Evolutionary conservation across 2,888 invertebrate genomes (phyloP), one percentile per base, ranked within the genome.

Genomic region (Cephalotes varians): DNA sequence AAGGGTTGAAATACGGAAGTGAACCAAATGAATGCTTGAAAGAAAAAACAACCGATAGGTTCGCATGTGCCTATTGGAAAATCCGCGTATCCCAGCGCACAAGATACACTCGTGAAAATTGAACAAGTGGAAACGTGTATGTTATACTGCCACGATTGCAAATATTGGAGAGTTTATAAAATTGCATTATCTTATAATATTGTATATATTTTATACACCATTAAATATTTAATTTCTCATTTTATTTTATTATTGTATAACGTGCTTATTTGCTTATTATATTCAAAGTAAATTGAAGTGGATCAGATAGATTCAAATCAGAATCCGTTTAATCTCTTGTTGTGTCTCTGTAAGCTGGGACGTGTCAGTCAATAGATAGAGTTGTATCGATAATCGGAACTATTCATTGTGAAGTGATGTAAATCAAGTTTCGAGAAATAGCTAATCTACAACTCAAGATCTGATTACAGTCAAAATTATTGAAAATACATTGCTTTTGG

Each of bases 11-110:
- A 49, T 60, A n/a, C 37, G 60, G 15, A 49, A 74, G 73, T 80
- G 51, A 74, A 74, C 74, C 74, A 74, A 74, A 73, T 62, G 80
- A 74, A 60, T 51, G 49, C 28, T 74, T 80, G 49, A 60, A 84
- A 71, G 49, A 79, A 64, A n/a, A 25, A 62, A 64, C 67, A 44
- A 60, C 58, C 73, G 80, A 67, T 83, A 74, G 72, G 71, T 73
- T 84, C 62, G 85, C 85, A 86, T 82, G 79, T 84, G 28, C 81
- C 21, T 77, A 56, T 83, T 67, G n/a, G 40, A 60, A 67, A 56
- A 58, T 25, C 44, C 47, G 64, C n/a, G 34, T 56, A 82, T 81
- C 31, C 71, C 81, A 81, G 58, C 76, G 65, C 71, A 83, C 85
- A 64, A 85, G 82, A 83, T 79, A 79, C 71, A 58, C 31, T 44